Evolutionary conservation across 2,113 vertebrate genomes (phyloP).

Genomic region (Coptodon bakossiorum): DNA sequence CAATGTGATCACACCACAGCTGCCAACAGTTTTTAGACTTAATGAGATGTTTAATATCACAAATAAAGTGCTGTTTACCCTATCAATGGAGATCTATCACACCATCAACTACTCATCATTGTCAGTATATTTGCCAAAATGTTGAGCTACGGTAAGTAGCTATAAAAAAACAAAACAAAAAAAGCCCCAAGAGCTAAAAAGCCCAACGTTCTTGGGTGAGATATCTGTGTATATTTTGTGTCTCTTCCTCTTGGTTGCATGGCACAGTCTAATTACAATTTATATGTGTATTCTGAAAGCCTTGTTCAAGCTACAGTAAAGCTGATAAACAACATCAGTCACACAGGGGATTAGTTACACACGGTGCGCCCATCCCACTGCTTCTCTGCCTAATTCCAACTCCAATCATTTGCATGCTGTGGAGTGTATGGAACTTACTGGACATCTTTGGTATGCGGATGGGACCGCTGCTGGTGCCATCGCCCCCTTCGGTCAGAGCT

Average conservation of each 20-base stretch:
- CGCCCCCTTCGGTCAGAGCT: slow-evolving; percentile 81
- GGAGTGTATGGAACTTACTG: slow-evolving; percentile 66
- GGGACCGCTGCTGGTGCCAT: slow-evolving; percentile 84
- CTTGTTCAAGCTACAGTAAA: slow-evolving; percentile 1
- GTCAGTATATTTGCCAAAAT: not conserved
- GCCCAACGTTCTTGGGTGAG: not conserved
- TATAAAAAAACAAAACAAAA: not conserved
- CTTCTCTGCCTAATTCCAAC: not conserved
- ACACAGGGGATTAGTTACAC: slow-evolving; percentile 31
- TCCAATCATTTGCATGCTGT: slow-evolving; percentile 3
- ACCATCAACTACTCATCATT: not conserved
- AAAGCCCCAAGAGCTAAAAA: not conserved
- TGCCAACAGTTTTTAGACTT: rapidly evolving
- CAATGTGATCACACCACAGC: not conserved
- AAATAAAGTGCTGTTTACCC: not conserved
- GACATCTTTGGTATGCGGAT: slow-evolving; percentile 88
- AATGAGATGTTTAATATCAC: not conserved
- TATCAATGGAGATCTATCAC: not conserved
- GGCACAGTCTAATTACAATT: not conserved
- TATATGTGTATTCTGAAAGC: not conserved
- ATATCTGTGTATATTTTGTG: not conserved
- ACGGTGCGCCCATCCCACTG: not conserved
- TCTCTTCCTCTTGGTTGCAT: not conserved
- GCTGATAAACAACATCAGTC: slow-evolving; percentile 28
- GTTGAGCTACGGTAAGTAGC: not conserved